Conservation (phyloP, 2,888 invertebrate species). For the Andrena bicolor region DNA sequence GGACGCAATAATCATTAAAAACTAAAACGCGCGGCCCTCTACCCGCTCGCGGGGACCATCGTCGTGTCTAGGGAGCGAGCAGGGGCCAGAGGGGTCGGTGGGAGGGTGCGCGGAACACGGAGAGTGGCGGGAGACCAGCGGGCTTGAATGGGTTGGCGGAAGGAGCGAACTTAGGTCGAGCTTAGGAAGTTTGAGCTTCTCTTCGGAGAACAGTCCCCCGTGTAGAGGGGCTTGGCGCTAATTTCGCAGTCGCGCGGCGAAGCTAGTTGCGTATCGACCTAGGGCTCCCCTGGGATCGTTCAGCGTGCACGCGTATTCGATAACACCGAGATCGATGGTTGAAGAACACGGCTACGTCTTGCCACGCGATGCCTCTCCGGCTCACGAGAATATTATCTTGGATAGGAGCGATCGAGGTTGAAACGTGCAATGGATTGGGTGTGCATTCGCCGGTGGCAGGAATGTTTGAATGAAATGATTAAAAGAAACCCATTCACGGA, state of each 20-base stretch:
- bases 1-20: conserved; percentile 83
- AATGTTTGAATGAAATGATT: too few species aligned
- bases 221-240: conserved; percentile 56
- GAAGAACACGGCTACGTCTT: conserved; percentile 22
- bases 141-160: conserved; percentile 37
- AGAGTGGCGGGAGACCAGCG: conserved; percentile 9
- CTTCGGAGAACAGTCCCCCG: conserved; percentile 24
- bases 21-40: conserved; percentile 76
- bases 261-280: conserved; percentile 56
- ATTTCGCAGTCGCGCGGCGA: conserved; percentile 67
- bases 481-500: too few species aligned
- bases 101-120: not conserved
- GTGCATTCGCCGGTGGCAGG: too few species aligned
- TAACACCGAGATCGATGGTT: conserved; percentile 64
- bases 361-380: not conserved
- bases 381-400: not conserved
- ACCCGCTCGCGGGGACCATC: conserved; percentile 24
- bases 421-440: not conserved
- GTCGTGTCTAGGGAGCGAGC: conserved; percentile 17
- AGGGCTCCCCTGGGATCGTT: conserved; percentile 64
- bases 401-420: not conserved
- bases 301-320: conserved; percentile 53
- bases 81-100: not conserved
- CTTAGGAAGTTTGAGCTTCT: conserved; percentile 66
- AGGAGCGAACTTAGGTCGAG: conserved; percentile 66